Base-by-base conservation (phyloP, 1,140 invertebrate genomes). In the Leptinotarsa texana region DNA sequence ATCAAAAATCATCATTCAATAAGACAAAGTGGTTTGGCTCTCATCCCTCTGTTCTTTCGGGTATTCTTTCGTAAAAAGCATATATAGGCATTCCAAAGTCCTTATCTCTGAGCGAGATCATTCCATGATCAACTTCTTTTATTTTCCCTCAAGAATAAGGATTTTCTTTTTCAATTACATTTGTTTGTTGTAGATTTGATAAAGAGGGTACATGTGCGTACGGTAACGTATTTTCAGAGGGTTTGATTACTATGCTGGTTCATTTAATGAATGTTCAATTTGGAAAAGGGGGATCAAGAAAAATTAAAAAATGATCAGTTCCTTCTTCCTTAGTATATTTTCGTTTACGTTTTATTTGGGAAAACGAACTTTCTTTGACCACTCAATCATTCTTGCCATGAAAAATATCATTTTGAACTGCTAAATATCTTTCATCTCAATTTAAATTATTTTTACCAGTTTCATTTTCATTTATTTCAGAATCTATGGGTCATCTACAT, bases 1-100 rank as follows among this genome's bases (percentile, higher is more conserved):
- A 57, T 57, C 51, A 57, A 57, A 17, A 57, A 57, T 57, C 51
- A 57, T 57, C 51, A 57, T 57, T 57, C 51, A 18, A 57, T 57
- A 57, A 57, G 51, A 57, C 51, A 57, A 57, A 57, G 51, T 57
- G 51, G 15, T 57, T 18, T n/a, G 51, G 13, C 51, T 57, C n/a
- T 18, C n/a, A 18, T 57, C 51, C 51, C 13, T 57, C 13, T 57
- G 15, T 57, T 18, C 15, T 57, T 57, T 57, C 51, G n/a, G 51
- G 15, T 5, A 18, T 18, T 57, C n/a, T 57, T 18, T 18, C 15
- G 51, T 18, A 57, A 57, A 57, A 57, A 57, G 51, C 51, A 57
- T 57, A 57, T 57, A 57, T 57, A 57, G 51, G 51, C 51, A 57
- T 57, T 57, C 51, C n/a, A 17, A 18, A 15, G 51, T 57, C n/a